These are phyloP conservation scores for Cryptomyrus ogoouensis DNA, from an alignment of 2,113 vertebrate species.

Conservation along the genomic window DNA sequence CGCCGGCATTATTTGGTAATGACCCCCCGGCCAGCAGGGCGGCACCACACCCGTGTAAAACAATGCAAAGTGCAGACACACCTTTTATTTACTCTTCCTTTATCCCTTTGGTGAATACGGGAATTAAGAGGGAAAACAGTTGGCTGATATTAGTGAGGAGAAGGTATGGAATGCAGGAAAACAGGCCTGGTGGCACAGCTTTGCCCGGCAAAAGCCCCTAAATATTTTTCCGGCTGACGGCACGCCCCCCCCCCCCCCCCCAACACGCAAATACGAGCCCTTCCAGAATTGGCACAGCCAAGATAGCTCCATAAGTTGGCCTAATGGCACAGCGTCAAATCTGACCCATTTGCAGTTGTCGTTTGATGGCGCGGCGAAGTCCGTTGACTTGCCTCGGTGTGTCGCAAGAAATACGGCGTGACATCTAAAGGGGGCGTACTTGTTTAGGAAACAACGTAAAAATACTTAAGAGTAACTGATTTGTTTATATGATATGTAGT, in stretches of 20 bases:
- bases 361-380: background rate
- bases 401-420: background rate
- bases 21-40: background rate
- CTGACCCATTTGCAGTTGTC: background rate
- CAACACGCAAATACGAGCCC: background rate
- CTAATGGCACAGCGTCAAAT: background rate
- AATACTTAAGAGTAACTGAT: background rate
- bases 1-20: constrained; percentile 30
- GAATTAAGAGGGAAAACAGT: background rate
- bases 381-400: background rate
- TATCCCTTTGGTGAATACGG: background rate
- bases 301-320: background rate
- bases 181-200: background rate
- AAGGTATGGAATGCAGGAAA: background rate
- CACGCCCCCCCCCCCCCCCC: background rate
- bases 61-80: background rate
- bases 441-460: background rate
- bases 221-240: background rate
- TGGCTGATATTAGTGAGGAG: background rate
- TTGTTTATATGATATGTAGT: background rate
- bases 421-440: background rate
- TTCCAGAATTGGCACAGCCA: background rate
- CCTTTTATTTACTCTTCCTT: background rate
- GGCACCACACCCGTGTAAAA: background rate
- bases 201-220: background rate